Evolutionary conservation across 2,113 vertebrate genomes (phyloP), one percentile per base, ranked within the genome.

Genomic region (Empidonax traillii): DNA sequence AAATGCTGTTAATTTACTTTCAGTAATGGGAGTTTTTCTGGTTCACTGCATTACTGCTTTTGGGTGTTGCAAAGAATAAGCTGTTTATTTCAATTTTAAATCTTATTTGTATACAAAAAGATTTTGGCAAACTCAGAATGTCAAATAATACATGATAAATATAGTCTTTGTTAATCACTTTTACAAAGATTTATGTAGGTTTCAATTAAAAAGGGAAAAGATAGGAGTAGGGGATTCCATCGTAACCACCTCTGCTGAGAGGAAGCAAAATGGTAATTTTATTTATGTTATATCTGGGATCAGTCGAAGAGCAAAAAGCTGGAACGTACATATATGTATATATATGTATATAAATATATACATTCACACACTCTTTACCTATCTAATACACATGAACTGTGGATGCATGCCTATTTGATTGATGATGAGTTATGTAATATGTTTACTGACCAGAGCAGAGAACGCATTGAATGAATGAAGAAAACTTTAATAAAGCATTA

Each of bases 1-100:
- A 75, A 92, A 94, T 78, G 28, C 22, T 87, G 14, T 33, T 92
- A 44, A 87, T 92, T 91, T 92, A 27, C 35, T 67, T 73, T 24
- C 21, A 78, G 44, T 61, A 85, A 65, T 37, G 35, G 19, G 33
- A 87, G 24, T 27, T 92, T 92, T 92, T 62, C 58, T 37, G 33
- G 61, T 67, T 74, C 4, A 3, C 9, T 87, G 31, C 37, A 46
- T 75, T 53, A 52, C 20, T 76, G 56, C 31, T 25, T 73, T 73
- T 62, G 61, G 8, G 8, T 72, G 91, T 81, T 92, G 30, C 16
- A 78, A 74, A 92, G 46, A 91, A 58, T 55, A 86, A 79, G 22
- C 16, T 63, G 16, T 55, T 91, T 89, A 6, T 55, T 91, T 78
- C 73, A 56, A 53, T 30, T 33, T 94, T 75, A 41, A 75, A 51